phyloP scores from a whole-genome alignment of 2,888 invertebrate species.

The Trichacis sp. region DNA sequence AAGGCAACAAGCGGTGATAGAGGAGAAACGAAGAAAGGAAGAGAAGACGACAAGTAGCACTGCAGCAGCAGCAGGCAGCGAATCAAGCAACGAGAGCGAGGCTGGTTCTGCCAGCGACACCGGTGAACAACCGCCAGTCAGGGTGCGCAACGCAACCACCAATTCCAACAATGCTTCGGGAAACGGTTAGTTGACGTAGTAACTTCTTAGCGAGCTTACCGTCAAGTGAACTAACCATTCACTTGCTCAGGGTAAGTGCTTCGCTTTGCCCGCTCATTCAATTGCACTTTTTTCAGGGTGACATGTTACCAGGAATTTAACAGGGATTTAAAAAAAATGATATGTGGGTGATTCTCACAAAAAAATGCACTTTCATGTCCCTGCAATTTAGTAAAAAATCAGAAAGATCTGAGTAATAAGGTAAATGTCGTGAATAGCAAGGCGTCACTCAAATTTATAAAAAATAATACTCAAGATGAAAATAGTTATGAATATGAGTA shows the following conservation, averaged over 20 bases:
- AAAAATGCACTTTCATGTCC: too few relatives aligned
- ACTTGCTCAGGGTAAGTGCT: conserved; percentile 55
- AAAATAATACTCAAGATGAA: too few relatives aligned
- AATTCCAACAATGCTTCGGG: conserved; percentile 65
- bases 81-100: conserved; percentile 67
- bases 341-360: too few relatives aligned
- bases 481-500: too few relatives aligned
- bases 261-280: conserved; percentile 6
- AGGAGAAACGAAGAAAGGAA: conserved; percentile 60
- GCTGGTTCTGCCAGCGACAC: conserved; percentile 65
- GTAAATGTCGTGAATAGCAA: too few relatives aligned
- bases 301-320: too few relatives aligned
- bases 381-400: too few relatives aligned
- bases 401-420: too few relatives aligned
- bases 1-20: conserved; percentile 63
- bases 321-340: too few relatives aligned
- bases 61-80: conserved; percentile 65
- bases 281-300: conserved; percentile 4
- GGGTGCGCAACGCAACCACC: conserved; percentile 57
- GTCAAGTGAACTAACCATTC: conserved; percentile 55
- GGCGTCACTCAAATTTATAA: too few relatives aligned
- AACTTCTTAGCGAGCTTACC: conserved; percentile 54
- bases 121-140: conserved; percentile 62
- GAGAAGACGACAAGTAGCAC: conserved; percentile 63
- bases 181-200: conserved; percentile 65